phyloP scores from a whole-genome alignment of 2,797 vertebrate genomes.

The Anas bahamensis region DNA sequence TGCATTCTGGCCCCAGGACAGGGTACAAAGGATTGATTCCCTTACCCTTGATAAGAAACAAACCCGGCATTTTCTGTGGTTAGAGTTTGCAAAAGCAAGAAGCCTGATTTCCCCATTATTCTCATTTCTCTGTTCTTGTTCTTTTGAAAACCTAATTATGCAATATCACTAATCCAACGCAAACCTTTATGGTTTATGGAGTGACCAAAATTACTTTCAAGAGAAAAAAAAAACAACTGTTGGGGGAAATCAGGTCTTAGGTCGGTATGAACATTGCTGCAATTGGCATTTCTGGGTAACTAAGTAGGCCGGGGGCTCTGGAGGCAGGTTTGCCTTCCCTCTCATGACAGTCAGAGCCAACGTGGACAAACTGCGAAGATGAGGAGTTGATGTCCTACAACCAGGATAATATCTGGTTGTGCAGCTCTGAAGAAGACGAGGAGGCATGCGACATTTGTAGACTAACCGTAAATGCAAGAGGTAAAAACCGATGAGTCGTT shows the following conservation, averaged over 20 bases:
- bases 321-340: not conserved
- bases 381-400: not conserved
- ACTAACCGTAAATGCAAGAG: not conserved
- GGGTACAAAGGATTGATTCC: not conserved
- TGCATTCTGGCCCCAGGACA: not conserved
- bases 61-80: constrained; percentile 20
- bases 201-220: not conserved
- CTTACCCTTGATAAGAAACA: constrained; percentile 18
- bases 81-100: constrained; percentile 64
- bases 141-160: constrained; percentile 61
- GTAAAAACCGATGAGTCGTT: not conserved
- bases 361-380: not conserved
- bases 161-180: constrained; percentile 13
- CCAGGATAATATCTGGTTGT: not conserved
- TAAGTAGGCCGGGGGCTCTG: not conserved
- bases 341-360: not conserved
- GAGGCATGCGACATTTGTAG: not conserved
- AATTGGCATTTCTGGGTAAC: not conserved
- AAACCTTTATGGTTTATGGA: constrained; percentile 43
- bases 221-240: not conserved
- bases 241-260: not conserved
- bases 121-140: constrained; percentile 71
- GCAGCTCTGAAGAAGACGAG: not conserved
- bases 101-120: constrained; percentile 53
- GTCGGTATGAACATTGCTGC: not conserved